Conservation (phyloP, 2,113 vertebrate species). For the Sander vitreus region DNA sequence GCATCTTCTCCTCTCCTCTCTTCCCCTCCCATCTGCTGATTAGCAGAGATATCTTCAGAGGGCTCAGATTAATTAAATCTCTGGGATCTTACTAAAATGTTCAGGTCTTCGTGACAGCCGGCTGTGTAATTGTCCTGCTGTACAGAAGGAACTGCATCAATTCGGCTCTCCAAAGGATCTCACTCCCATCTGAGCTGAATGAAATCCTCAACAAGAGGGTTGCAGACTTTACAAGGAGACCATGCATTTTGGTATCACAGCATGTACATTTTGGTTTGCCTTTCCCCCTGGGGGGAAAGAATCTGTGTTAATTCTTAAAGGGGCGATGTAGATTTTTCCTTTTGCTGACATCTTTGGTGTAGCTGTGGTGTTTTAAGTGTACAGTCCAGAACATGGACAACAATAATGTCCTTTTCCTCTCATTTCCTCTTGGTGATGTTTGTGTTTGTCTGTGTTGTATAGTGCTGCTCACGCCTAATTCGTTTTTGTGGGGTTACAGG, state of each 20-base stretch:
- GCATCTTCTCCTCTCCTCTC: background rate
- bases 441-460: background rate
- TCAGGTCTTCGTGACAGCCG: background rate
- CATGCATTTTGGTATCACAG: background rate
- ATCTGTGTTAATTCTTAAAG: background rate
- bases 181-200: background rate
- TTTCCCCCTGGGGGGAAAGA: background rate
- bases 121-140: slow-evolving; percentile 26
- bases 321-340: background rate
- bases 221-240: background rate
- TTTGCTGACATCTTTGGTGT: background rate
- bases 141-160: background rate
- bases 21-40: background rate
- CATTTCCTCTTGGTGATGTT: background rate
- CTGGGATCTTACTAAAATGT: slow-evolving; percentile 31
- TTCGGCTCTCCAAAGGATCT: slow-evolving; percentile 1
- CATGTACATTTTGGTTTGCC: background rate
- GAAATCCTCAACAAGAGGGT: background rate
- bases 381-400: background rate
- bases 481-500: background rate
- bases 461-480: background rate
- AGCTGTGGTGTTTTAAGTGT: background rate
- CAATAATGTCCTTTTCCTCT: background rate
- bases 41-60: slow-evolving; percentile 25
- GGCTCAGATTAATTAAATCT: slow-evolving; percentile 41